Evolutionary conservation across 1,140 invertebrate genomes (phyloP).

Genomic region (Pollicipes pollicipes): DNA sequence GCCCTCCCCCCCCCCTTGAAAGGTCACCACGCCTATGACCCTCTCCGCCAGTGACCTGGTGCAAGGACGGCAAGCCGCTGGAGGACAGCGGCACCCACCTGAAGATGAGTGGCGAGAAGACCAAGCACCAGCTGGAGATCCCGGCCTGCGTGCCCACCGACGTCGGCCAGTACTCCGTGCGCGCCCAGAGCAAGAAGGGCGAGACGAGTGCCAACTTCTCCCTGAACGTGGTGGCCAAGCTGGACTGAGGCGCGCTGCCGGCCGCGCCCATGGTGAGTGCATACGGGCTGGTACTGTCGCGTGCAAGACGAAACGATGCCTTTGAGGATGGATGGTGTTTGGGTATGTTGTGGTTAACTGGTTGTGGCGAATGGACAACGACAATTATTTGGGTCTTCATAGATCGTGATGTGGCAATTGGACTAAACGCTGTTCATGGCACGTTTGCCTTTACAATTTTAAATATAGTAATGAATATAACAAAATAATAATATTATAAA

Average conservation of each 20-base stretch:
- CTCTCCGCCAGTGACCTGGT: constrained; percentile 44
- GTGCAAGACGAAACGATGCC: neutral
- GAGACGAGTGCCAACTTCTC: constrained; percentile 67
- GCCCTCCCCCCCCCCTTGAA: too few species aligned
- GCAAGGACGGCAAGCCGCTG: constrained; percentile 74
- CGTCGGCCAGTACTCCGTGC: constrained; percentile 73
- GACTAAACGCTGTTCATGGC: too few species aligned
- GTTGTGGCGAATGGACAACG: neutral
- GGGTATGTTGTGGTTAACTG: neutral
- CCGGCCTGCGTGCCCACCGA: constrained; percentile 55
- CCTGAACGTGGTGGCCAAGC: constrained; percentile 43
- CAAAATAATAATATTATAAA: too few species aligned
- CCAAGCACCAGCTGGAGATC: constrained; percentile 50
- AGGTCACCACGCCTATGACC: too few species aligned
- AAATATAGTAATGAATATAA: too few species aligned
- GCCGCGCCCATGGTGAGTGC: neutral
- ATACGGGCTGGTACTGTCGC: neutral
- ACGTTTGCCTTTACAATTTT: too few species aligned
- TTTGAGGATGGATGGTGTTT: neutral
- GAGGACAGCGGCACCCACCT: constrained; percentile 56
- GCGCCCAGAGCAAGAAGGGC: constrained; percentile 63
- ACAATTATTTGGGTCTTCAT: neutral
- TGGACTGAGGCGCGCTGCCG: neutral
- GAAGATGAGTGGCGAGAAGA: constrained; percentile 58
- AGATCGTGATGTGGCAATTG: neutral